These are phyloP conservation scores for Craterocephalus amniculus DNA, from an alignment of 2,797 vertebrate species.

Conservation along the genomic window DNA sequence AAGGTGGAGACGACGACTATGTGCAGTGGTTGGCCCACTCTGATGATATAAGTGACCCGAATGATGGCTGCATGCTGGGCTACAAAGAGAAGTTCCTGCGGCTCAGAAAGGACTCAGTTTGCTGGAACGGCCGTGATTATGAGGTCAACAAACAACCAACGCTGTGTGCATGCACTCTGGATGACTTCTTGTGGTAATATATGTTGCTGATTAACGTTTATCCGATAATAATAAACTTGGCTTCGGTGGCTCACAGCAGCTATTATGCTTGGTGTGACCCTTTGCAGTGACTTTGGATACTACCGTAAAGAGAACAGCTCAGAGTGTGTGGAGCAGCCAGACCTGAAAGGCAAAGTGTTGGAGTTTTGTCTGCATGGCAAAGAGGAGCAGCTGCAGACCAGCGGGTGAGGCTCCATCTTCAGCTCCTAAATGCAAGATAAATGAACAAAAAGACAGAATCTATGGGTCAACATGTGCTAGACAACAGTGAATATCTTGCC, in stretches of 20 bases:
- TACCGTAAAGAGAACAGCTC: conserved; percentile 92
- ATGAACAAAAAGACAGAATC: neutral
- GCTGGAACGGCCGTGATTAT: conserved; percentile 91
- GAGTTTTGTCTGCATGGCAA: conserved; percentile 92
- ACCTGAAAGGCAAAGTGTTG: conserved; percentile 89
- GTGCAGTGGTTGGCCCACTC: conserved; percentile 95
- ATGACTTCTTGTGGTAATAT: conserved; percentile 93
- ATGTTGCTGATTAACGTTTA: neutral
- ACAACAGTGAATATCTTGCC: neutral
- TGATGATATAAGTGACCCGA: conserved; percentile 87
- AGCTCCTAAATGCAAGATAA: neutral
- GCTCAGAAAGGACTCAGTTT: conserved; percentile 90
- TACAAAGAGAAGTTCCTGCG: conserved; percentile 92
- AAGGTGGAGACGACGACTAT: conserved; percentile 89
- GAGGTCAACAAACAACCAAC: conserved; percentile 84
- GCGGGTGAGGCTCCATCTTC: conserved; percentile 81
- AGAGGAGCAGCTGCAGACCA: conserved; percentile 89
- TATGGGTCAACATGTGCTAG: neutral
- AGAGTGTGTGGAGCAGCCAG: conserved; percentile 88
- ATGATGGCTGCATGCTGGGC: conserved; percentile 93
- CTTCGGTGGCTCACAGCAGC: neutral
- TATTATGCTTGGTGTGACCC: conserved; percentile 6
- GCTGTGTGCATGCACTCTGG: conserved; percentile 88
- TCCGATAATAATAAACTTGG: neutral
- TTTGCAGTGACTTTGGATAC: conserved; percentile 92